Percentiles rank a stretch among this genome's conserved stretches.
Conservation (phyloP, 1,140 invertebrate species). For the Drosophila truncata region DNA sequence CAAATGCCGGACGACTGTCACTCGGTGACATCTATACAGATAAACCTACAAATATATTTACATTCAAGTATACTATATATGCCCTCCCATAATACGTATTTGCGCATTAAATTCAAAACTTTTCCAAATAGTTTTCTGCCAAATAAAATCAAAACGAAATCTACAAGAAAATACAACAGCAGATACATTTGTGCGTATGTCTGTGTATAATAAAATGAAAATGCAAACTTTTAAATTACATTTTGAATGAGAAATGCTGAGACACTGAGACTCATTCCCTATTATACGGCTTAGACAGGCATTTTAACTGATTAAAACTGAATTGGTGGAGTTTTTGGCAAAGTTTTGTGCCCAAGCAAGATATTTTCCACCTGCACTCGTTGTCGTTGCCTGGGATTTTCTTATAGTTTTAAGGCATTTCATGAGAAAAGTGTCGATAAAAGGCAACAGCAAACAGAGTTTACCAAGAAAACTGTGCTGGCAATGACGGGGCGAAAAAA, state of each 20-base stretch:
- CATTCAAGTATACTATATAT: neutral
- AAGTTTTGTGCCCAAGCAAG: slow-evolving; percentile 19
- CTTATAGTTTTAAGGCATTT: slow-evolving; percentile 19
- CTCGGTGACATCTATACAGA: slow-evolving; percentile 10
- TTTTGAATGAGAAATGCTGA: slow-evolving; percentile 46
- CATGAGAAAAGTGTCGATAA: slow-evolving; percentile 9
- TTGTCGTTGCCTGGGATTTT: neutral
- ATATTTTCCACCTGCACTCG: slow-evolving; percentile 26
- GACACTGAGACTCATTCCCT: slow-evolving; percentile 26
- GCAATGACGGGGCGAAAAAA: neutral
- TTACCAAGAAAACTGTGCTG: neutral
- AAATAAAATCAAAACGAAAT: slow-evolving; percentile 63
- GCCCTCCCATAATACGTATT: slow-evolving; percentile 70
- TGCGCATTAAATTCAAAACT: slow-evolving; percentile 83
- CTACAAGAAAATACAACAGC: slow-evolving; percentile 56
- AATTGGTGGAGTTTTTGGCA: slow-evolving; percentile 18
- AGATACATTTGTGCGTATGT: slow-evolving; percentile 8
- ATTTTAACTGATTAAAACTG: slow-evolving; percentile 49
- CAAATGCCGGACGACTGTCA: slow-evolving; percentile 43
- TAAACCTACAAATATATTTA: slow-evolving; percentile 5
- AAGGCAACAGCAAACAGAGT: neutral
- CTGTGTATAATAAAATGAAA: slow-evolving; percentile 58
- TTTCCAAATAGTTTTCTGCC: slow-evolving; percentile 75
- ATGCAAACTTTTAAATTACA: slow-evolving; percentile 81
- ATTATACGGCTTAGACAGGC: slow-evolving; percentile 45